Evolutionary conservation across 2,797 vertebrate genomes (phyloP).

Genomic region (Chrosomus eos): DNA sequence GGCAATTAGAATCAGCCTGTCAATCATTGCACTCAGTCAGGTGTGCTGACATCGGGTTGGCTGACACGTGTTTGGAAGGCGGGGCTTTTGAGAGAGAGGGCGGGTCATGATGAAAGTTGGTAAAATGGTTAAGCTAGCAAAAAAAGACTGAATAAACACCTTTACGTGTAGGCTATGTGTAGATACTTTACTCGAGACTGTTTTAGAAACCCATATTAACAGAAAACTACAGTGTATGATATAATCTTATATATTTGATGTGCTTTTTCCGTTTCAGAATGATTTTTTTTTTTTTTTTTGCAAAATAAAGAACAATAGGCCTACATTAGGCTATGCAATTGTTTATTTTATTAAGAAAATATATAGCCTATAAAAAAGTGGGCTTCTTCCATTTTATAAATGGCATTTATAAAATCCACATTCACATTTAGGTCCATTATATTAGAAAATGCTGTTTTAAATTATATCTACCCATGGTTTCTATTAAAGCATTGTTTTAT

Average conservation of each 20-base stretch:
- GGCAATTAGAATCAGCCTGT: background rate
- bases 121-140: background rate
- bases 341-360: background rate
- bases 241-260: background rate
- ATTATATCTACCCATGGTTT: background rate
- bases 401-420: too few species aligned
- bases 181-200: background rate
- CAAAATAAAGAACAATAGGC: background rate
- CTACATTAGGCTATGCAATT: background rate
- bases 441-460: background rate
- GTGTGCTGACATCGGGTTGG: constrained; percentile 3
- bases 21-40: background rate
- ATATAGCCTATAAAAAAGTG: background rate
- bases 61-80: background rate
- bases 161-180: too few species aligned
- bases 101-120: too few species aligned
- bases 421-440: background rate
- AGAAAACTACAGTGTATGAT: background rate
- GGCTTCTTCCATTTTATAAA: too few species aligned
- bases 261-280: background rate
- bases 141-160: background rate
- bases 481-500: background rate
- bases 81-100: background rate
- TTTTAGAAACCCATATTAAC: background rate
- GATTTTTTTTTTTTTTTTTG: too few species aligned